Percentiles rank a stretch among this genome's conserved stretches.
phyloP scores from a whole-genome alignment of 2,797 vertebrate species.

The Arremon aurantiirostris region DNA sequence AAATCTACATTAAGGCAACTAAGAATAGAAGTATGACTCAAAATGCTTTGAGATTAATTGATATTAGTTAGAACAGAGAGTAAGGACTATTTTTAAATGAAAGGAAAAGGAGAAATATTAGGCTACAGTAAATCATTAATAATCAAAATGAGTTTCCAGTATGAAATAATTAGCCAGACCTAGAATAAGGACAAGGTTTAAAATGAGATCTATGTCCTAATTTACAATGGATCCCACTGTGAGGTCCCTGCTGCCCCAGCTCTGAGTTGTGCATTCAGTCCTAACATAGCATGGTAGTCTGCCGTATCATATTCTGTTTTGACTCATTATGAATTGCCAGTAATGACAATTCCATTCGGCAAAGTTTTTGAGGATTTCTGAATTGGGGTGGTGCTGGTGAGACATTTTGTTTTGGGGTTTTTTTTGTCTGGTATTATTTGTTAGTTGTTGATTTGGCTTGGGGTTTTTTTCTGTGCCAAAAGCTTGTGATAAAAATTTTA shows the following conservation, averaged over 20 bases:
- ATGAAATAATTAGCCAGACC: background rate
- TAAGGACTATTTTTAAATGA: background rate
- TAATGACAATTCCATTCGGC: background rate
- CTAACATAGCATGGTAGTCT: background rate
- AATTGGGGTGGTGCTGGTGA: background rate
- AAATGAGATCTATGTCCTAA: background rate
- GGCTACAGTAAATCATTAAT: background rate
- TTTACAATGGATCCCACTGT: background rate
- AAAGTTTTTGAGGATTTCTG: background rate
- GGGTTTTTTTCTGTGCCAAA: background rate
- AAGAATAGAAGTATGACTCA: slow-evolving; percentile 20
- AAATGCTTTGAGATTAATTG: background rate
- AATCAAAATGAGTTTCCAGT: background rate
- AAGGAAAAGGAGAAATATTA: background rate
- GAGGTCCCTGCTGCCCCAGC: background rate
- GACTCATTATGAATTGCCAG: background rate
- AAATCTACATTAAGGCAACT: background rate
- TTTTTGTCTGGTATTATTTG: background rate
- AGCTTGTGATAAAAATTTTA: background rate
- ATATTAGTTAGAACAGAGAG: background rate
- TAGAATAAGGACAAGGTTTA: background rate
- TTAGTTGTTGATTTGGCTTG: background rate
- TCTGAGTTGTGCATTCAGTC: background rate
- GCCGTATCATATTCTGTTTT: background rate
- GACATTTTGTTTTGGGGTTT: background rate